phyloP scores from a whole-genome alignment of 1,140 invertebrate genomes.

The Agrypnia vestita region DNA sequence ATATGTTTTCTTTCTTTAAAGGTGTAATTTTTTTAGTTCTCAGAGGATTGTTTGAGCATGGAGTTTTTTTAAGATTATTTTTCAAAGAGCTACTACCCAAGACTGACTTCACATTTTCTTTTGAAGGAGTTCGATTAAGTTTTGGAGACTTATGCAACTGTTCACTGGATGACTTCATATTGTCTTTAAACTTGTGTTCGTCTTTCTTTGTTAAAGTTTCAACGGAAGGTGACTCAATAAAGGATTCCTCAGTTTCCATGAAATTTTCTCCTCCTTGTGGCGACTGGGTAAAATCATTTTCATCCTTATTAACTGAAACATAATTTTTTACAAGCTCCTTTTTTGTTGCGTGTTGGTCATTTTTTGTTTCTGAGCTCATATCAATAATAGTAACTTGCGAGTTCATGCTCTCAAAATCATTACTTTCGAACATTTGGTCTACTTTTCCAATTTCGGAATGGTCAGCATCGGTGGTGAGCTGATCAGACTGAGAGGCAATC shows the following conservation, averaged over 20 bases:
- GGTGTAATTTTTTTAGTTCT: slow-evolving; percentile 52
- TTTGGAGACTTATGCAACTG: slow-evolving; percentile 10
- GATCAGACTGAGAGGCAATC: not conserved
- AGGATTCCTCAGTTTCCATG: not conserved
- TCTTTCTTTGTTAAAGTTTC: slow-evolving; percentile 13
- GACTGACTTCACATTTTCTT: slow-evolving; percentile 34
- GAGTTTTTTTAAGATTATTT: slow-evolving; percentile 37
- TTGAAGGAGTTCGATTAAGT: slow-evolving; percentile 1
- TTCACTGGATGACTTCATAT: not conserved
- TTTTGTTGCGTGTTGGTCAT: not conserved
- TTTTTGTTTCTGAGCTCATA: slow-evolving; percentile 41
- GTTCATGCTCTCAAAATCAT: slow-evolving; percentile 58
- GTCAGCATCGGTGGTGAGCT: slow-evolving; percentile 15
- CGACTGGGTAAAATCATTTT: not conserved
- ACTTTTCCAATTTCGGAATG: slow-evolving; percentile 1
- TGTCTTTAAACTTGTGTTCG: too few relatives aligned
- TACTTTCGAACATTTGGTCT: slow-evolving; percentile 27
- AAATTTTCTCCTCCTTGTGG: not conserved
- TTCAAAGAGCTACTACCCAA: slow-evolving; percentile 26
- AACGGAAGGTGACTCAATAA: not conserved
- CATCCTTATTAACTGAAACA: not conserved
- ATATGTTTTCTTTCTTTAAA: slow-evolving; percentile 53
- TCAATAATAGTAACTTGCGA: slow-evolving; percentile 58
- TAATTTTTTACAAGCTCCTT: not conserved
- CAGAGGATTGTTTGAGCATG: slow-evolving; percentile 1